Evolutionary conservation across 2,888 invertebrate genomes (phyloP).

Genomic region (Spicauda simplicius): DNA sequence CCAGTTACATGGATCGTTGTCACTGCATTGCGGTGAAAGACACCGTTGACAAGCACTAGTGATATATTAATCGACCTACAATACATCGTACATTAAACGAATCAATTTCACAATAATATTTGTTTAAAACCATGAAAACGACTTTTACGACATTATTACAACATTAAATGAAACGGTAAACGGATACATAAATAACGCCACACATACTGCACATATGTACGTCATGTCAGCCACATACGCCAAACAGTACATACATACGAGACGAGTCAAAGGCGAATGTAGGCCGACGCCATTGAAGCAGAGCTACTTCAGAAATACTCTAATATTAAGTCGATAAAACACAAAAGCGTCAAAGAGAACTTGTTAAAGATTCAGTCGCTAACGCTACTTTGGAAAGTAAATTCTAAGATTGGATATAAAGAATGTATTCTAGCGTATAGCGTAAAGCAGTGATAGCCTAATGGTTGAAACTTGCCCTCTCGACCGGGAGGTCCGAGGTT

Average conservation of each 20-base stretch:
- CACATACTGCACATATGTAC: background rate
- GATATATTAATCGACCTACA: no score
- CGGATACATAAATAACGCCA: background rate
- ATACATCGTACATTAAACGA: no score
- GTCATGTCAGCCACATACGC: constrained; percentile 7
- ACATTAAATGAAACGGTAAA: background rate
- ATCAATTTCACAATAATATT: no score
- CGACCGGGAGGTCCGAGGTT: no score
- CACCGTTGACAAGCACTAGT: no score
- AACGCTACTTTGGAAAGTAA: constrained; percentile 19
- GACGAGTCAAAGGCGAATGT: constrained; percentile 31
- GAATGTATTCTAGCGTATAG: constrained; percentile 9
- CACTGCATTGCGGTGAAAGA: no score
- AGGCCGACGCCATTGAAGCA: constrained; percentile 22
- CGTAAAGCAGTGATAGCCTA: no score
- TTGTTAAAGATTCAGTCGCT: constrained; percentile 34
- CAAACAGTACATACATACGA: constrained; percentile 24
- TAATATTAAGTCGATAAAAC: constrained; percentile 38
- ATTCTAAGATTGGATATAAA: constrained; percentile 29
- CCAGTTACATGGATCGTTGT: no score
- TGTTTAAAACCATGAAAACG: no score
- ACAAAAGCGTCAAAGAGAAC: constrained; percentile 40
- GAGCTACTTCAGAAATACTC: constrained; percentile 31
- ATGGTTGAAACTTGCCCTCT: no score
- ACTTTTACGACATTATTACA: no score